Evolutionary conservation across 2,113 vertebrate species (phyloP).

Genomic region (Epinephelus moara): DNA sequence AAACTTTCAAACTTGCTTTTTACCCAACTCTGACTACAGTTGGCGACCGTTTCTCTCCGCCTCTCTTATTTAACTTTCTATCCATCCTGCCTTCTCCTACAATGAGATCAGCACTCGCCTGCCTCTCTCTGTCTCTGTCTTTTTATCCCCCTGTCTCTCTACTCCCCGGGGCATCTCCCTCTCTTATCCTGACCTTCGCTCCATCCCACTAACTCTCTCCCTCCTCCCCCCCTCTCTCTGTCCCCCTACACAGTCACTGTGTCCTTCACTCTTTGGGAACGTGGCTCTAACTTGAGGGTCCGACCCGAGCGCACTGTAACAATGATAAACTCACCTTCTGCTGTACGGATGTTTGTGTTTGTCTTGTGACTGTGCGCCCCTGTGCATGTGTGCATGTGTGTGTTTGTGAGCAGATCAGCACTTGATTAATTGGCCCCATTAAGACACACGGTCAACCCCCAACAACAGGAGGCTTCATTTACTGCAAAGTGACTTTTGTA

Average conservation of each 20-base stretch:
- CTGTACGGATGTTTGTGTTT: constrained; percentile 11
- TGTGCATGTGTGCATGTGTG: constrained; percentile 8
- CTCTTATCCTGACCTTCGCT: constrained; percentile 61
- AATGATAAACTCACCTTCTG: constrained; percentile 56
- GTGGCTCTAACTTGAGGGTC: constrained; percentile 32
- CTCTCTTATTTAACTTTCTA: constrained; percentile 28
- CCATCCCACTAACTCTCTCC: constrained; percentile 30
- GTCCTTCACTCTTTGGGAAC: constrained; percentile 69
- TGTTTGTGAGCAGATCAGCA: constrained; percentile 28
- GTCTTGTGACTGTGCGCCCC: constrained; percentile 19
- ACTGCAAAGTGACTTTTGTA: constrained; percentile 65
- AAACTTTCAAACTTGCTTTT: constrained; percentile 20
- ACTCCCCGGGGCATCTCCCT: constrained; percentile 58
- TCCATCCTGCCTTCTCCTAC: constrained; percentile 32
- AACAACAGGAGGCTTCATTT: constrained; percentile 52
- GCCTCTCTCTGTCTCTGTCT: constrained; percentile 65
- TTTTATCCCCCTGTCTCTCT: constrained; percentile 63
- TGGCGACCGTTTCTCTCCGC: neutral
- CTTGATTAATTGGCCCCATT: constrained; percentile 70
- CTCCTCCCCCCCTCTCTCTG: neutral
- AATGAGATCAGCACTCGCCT: constrained; percentile 49
- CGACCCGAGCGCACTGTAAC: constrained; percentile 31
- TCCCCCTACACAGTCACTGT: constrained; percentile 15
- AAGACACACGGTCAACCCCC: constrained; percentile 19
- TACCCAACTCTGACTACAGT: neutral